phyloP scores from a whole-genome alignment of 35 echinoderm and acorn worm genomes.

The Eucidaris tribuloides region DNA sequence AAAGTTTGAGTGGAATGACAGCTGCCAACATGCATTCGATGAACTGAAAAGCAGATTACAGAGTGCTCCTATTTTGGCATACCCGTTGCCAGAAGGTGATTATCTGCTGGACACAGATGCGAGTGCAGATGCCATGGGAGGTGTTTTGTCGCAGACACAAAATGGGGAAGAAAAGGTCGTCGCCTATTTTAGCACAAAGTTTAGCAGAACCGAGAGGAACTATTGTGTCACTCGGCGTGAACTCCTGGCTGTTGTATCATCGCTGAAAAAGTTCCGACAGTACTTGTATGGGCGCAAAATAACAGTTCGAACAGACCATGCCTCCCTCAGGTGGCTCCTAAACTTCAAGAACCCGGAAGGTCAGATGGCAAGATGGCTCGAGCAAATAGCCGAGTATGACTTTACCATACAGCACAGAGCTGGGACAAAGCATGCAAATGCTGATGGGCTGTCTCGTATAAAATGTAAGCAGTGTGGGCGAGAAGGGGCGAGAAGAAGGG shows the following conservation, averaged over 20 bases:
- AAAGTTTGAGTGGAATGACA: slow-evolving; percentile 30
- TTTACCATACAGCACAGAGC: slow-evolving; percentile 36
- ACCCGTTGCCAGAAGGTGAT: slow-evolving; percentile 2
- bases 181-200: slow-evolving; percentile 33
- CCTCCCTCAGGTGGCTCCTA: slow-evolving; percentile 24
- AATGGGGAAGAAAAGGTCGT: slow-evolving; percentile 50
- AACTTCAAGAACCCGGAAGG: slow-evolving; percentile 36
- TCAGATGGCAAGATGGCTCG: slow-evolving; percentile 38
- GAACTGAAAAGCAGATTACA: slow-evolving; percentile 10
- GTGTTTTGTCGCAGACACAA: slow-evolving; percentile 54
- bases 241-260: slow-evolving; percentile 40
- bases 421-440: slow-evolving; percentile 54
- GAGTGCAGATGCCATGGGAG: slow-evolving; percentile 15
- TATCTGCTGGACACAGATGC: slow-evolving; percentile 59
- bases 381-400: slow-evolving; percentile 18
- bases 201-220: slow-evolving; percentile 33
- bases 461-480: slow-evolving; percentile 36
- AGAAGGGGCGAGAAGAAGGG: not conserved
- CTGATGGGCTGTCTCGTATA: slow-evolving; percentile 30
- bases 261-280: slow-evolving; percentile 50
- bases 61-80: slow-evolving; percentile 31
- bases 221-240: slow-evolving; percentile 41
- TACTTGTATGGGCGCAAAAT: slow-evolving; percentile 37
- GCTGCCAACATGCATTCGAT: slow-evolving; percentile 13
- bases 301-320: slow-evolving; percentile 56